Evolutionary conservation across 2,113 vertebrate genomes (phyloP), one percentile per base, ranked within the genome.

Genomic region (Colius striatus): DNA sequence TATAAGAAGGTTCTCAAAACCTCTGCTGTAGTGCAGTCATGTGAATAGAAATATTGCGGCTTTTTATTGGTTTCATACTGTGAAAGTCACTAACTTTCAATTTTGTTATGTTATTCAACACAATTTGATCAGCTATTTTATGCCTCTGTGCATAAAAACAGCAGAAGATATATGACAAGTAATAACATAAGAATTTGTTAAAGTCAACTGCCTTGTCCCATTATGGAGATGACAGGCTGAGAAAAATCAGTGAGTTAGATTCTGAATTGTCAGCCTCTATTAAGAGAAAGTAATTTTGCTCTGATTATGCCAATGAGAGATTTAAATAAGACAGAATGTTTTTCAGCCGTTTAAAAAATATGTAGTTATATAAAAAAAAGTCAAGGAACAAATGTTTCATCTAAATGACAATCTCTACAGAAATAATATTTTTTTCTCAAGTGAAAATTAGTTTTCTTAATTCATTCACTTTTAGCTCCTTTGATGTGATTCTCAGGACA

Each of bases 41-140:
- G 41, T 93, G 95, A 95, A 82, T 60, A 80, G 88, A 87, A 89
- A 90, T 94, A 93, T 32, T 92, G 68, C 43, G 80, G 65, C 79
- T 92, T 57, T 93, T 95, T 89, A 96, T 86, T 89, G 89, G 89
- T 84, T 93, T 96, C 93, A 90, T 85, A 95, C 87, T 89, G 78
- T 93, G 93, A 92, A 97, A 95, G 73, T 41, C 60, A 82, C 77
- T 94, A 94, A 95, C 93, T 96, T 95, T 96, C 91, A 95, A 96
- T 92, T 92, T 89, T 45, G 58, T 54, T 80, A 84, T 84, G 74
- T 96, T 96, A 97, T 92, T 94, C 94, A 96, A 91, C 66, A 87
- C 72, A 73, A 84, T 79, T 84, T 92, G 85, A 96, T 94, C 82
- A 67, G 89, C 54, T 92, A 43, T 61, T 94, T 79, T 72, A 86